Conservation (phyloP, 2,113 vertebrate species). For the Anhinga rufa region DNA sequence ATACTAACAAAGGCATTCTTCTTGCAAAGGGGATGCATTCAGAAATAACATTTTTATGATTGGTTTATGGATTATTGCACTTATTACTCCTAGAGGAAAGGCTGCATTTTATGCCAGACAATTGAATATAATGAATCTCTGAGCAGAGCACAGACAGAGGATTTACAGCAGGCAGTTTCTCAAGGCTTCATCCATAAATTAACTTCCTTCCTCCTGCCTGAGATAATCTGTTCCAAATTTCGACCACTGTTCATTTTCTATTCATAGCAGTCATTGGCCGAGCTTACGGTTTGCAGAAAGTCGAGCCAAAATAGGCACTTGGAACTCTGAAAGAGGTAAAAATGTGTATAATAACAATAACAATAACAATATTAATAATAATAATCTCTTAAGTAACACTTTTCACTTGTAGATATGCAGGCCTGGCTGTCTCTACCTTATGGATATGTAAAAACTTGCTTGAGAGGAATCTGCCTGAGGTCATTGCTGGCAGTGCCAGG, state of each 20-base stretch:
- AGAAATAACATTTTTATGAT: constrained; percentile 48
- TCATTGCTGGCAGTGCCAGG: not conserved
- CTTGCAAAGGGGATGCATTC: constrained; percentile 25
- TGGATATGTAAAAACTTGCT: not conserved
- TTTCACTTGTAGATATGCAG: not conserved
- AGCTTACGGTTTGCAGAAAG: not conserved
- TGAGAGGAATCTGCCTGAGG: not conserved
- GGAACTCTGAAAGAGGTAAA: not conserved
- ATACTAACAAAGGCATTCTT: constrained; percentile 12
- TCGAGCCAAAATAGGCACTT: not conserved
- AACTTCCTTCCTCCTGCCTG: constrained; percentile 22
- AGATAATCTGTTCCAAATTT: constrained; percentile 53
- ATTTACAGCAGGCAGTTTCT: constrained; percentile 55
- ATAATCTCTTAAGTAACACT: not conserved
- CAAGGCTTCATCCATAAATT: constrained; percentile 48
- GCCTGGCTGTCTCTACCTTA: not conserved
- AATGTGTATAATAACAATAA: not conserved
- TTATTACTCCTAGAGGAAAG: constrained; percentile 46
- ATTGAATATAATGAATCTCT: constrained; percentile 58
- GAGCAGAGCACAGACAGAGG: constrained; percentile 40
- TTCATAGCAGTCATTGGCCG: constrained; percentile 1
- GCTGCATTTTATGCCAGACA: constrained; percentile 51
- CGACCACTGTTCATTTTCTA: not conserved
- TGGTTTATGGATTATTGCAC: constrained; percentile 50
- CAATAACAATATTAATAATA: not conserved